Evolutionary conservation across 2,888 invertebrate genomes (phyloP).

Genomic region (Sepiola atlantica): DNA sequence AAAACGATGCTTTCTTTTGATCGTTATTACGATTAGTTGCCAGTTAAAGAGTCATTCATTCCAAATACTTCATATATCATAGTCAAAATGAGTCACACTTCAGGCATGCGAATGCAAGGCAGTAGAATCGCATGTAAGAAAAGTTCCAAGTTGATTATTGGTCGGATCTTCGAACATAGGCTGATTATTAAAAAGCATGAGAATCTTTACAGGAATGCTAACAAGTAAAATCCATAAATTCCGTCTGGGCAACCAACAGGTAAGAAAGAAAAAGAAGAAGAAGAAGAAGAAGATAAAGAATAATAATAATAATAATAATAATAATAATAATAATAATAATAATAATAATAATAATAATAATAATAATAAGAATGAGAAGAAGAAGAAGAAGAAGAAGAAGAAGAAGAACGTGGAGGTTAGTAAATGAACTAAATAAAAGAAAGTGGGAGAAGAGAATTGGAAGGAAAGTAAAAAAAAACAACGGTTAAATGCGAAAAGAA

Average conservation of each 20-base stretch:
- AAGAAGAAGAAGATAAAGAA: not conserved
- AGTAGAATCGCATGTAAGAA: not conserved
- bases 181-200: not conserved
- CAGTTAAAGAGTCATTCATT: not conserved
- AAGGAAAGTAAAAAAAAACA: too few species aligned
- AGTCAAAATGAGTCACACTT: not conserved
- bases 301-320: too few species aligned
- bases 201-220: not conserved
- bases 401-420: too few species aligned
- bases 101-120: not conserved
- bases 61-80: not conserved
- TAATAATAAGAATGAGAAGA: not conserved
- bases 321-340: too few species aligned
- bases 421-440: too few species aligned
- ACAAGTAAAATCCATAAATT: conserved; percentile 4
- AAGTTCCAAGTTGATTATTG: not conserved
- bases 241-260: not conserved
- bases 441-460: too few species aligned
- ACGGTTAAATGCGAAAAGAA: too few species aligned
- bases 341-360: too few species aligned
- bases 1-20: too few species aligned
- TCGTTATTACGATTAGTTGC: not conserved
- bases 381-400: too few species aligned
- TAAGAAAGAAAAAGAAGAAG: not conserved
- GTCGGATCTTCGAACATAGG: not conserved